These are phyloP conservation scores for Caenorhabditis parvicauda DNA, from an alignment of 2,888 invertebrate species.

Conservation along the genomic window DNA sequence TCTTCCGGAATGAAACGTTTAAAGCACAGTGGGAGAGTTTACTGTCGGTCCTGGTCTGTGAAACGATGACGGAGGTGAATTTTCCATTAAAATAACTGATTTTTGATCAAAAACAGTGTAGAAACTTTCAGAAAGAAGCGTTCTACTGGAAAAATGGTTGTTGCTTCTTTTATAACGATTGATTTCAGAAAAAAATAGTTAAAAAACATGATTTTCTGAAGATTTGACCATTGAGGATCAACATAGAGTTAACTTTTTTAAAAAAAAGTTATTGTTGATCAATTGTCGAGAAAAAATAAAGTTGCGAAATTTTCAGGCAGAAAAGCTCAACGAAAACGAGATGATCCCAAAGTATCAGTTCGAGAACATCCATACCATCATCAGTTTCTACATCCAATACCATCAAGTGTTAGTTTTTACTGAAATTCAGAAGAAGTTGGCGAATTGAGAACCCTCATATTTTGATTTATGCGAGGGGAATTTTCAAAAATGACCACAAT, in stretches of 20 bases:
- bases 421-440: background rate
- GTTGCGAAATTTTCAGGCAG: conserved; percentile 10
- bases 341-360: conserved; percentile 39
- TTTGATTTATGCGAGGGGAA: too few relatives aligned
- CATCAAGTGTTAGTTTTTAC: conserved; percentile 16
- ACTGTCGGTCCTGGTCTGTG: conserved; percentile 26
- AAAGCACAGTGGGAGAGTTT: conserved; percentile 23
- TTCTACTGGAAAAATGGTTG: background rate
- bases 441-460: too few relatives aligned
- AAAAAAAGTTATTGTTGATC: too few relatives aligned
- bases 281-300: background rate
- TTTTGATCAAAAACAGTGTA: background rate
- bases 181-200: background rate
- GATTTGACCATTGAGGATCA: background rate
- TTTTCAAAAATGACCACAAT: too few relatives aligned
- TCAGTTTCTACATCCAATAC: conserved; percentile 16
- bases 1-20: too few relatives aligned
- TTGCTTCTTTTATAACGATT: background rate
- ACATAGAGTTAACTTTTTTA: background rate
- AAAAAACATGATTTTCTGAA: background rate
- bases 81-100: background rate
- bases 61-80: conserved; percentile 29
- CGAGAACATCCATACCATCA: conserved; percentile 33
- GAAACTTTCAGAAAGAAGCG: background rate
- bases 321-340: conserved; percentile 22